phyloP scores from a whole-genome alignment of 53 echinoderm and acorn worm species.

The Mesocentrotus franciscanus region DNA sequence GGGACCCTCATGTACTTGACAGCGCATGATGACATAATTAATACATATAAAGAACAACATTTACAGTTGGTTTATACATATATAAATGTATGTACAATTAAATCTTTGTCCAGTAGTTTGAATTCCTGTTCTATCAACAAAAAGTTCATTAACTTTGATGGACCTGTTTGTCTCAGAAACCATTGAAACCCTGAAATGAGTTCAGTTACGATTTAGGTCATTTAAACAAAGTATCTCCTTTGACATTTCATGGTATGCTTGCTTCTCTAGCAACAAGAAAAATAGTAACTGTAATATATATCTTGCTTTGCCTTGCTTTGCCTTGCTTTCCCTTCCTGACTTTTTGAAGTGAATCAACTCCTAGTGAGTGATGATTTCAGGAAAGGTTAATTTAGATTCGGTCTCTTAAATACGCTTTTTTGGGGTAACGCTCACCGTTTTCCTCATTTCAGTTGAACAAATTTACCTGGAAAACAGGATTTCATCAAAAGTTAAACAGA shows the following conservation, averaged over 20 bases:
- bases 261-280: conserved; percentile 39
- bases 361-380: conserved; percentile 11
- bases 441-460: not conserved
- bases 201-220: not conserved
- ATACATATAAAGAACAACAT: too few species aligned
- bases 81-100: too few species aligned
- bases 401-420: not conserved
- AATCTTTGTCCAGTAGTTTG: not conserved
- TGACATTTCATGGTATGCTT: conserved; percentile 56
- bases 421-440: not conserved
- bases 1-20: too few species aligned
- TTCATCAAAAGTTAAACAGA: not conserved
- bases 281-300: conserved; percentile 43
- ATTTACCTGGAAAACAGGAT: not conserved
- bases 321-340: not conserved
- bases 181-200: not conserved
- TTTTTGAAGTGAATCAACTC: conserved; percentile 8
- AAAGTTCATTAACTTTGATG: not conserved
- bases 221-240: conserved; percentile 15
- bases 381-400: conserved; percentile 31
- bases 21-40: too few species aligned
- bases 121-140: not conserved
- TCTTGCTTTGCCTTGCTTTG: not conserved
- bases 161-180: not conserved
- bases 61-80: too few species aligned